Percentiles rank a stretch among this genome's conserved stretches.
Conservation (phyloP, 2,797 vertebrate species). For the Myotis myotis region DNA sequence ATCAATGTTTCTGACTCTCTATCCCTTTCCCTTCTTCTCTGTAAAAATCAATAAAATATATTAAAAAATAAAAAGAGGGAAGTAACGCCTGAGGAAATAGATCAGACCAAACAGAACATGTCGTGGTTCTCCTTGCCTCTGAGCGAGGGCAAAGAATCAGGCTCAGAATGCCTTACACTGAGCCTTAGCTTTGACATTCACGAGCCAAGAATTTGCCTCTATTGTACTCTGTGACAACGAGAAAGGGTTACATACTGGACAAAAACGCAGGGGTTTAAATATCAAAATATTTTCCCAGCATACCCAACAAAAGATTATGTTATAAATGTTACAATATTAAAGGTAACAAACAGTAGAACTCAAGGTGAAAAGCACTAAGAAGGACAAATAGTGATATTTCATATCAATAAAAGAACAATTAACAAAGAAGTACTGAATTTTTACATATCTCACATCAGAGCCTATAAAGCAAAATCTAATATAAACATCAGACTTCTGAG, state of each 20-base stretch:
- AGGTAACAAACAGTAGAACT: neutral
- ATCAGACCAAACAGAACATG: neutral
- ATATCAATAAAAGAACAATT: conserved; percentile 20
- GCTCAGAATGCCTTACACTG: neutral
- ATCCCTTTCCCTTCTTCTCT: too few species aligned
- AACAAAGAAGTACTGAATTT: conserved; percentile 12
- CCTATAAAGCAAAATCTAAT: neutral
- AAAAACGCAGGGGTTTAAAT: neutral
- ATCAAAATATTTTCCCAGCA: conserved; percentile 47
- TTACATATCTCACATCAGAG: neutral
- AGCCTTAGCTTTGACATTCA: neutral
- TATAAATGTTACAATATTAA: conserved; percentile 1
- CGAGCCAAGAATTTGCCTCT: neutral
- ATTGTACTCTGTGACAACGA: neutral
- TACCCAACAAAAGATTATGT: neutral
- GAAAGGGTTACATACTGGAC: neutral
- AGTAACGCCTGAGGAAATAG: neutral
- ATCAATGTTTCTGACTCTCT: too few species aligned
- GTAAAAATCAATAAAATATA: too few species aligned
- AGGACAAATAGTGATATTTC: neutral
- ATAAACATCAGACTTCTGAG: neutral
- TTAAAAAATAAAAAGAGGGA: neutral
- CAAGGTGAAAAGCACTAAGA: neutral
- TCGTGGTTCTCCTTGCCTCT: neutral
- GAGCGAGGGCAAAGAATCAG: neutral